Conservation (phyloP, 2,888 invertebrate species). For the Unio delphinus region DNA sequence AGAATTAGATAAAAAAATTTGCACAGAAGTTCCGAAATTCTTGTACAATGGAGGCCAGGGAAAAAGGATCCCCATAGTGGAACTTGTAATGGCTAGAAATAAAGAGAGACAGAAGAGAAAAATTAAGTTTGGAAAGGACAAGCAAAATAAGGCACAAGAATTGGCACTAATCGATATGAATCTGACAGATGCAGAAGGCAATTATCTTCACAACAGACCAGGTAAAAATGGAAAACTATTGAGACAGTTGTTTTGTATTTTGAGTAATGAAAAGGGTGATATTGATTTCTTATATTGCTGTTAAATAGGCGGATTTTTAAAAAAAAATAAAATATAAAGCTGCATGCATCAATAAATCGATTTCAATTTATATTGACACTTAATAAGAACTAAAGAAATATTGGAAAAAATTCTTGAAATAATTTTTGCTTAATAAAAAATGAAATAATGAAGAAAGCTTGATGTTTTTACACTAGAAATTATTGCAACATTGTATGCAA, state of each 20-base stretch:
- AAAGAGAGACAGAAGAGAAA: constrained; percentile 46
- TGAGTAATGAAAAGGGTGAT: neutral
- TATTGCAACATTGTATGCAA: too few species aligned
- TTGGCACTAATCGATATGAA: constrained; percentile 63
- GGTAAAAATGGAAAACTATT: constrained; percentile 28
- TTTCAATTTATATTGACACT: too few species aligned
- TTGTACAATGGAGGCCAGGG: constrained; percentile 95
- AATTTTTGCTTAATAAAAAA: too few species aligned
- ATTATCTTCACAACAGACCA: constrained; percentile 50
- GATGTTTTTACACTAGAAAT: too few species aligned
- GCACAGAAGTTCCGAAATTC: constrained; percentile 86
- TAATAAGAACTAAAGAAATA: too few species aligned
- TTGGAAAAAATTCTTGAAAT: too few species aligned
- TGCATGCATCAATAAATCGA: too few species aligned
- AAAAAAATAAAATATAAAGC: too few species aligned
- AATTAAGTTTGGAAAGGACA: constrained; percentile 41
- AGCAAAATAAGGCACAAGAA: constrained; percentile 49
- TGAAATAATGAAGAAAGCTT: too few species aligned
- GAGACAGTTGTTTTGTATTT: constrained; percentile 34
- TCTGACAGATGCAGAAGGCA: constrained; percentile 48
- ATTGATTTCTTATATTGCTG: too few species aligned
- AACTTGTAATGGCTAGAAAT: constrained; percentile 82
- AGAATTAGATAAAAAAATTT: constrained; percentile 92
- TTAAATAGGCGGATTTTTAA: too few species aligned
- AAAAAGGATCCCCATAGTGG: constrained; percentile 89